These are phyloP conservation scores for Phasia obesa DNA, from an alignment of 2,888 invertebrate genomes.

Conservation along the genomic window DNA sequence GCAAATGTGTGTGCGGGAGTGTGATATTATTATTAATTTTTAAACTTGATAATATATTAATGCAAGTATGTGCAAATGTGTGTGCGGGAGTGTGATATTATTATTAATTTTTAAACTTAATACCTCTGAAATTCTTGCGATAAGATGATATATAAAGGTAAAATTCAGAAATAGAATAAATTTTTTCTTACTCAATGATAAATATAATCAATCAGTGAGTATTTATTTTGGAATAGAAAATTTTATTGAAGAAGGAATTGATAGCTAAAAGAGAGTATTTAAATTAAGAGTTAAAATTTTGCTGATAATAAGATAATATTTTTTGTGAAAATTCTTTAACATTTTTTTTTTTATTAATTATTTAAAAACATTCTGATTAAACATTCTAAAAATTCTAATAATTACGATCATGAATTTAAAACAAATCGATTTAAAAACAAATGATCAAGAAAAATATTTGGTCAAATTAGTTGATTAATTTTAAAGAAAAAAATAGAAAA, in stretches of 20 bases:
- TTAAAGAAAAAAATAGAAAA: too few relatives aligned
- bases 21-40: too few relatives aligned
- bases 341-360: too few relatives aligned
- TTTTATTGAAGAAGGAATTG: not conserved
- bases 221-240: too few relatives aligned
- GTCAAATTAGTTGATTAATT: too few relatives aligned
- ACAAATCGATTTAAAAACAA: too few relatives aligned
- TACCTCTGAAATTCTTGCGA: not conserved
- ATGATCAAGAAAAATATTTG: too few relatives aligned
- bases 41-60: too few relatives aligned
- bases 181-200: not conserved
- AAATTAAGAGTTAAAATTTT: not conserved
- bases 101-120: conserved; percentile 20
- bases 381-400: too few relatives aligned
- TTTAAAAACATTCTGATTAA: too few relatives aligned
- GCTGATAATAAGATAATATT: not conserved
- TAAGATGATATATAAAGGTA: conserved; percentile 4
- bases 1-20: not conserved
- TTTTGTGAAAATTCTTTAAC: not conserved
- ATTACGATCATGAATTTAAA: too few relatives aligned
- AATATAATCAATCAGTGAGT: not conserved
- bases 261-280: not conserved
- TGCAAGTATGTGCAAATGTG: not conserved
- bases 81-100: not conserved
- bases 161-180: not conserved